Percentiles rank a stretch among this genome's conserved stretches.
phyloP scores from a whole-genome alignment of 2,113 vertebrate genomes.

The Myiozetetes cayanensis region DNA sequence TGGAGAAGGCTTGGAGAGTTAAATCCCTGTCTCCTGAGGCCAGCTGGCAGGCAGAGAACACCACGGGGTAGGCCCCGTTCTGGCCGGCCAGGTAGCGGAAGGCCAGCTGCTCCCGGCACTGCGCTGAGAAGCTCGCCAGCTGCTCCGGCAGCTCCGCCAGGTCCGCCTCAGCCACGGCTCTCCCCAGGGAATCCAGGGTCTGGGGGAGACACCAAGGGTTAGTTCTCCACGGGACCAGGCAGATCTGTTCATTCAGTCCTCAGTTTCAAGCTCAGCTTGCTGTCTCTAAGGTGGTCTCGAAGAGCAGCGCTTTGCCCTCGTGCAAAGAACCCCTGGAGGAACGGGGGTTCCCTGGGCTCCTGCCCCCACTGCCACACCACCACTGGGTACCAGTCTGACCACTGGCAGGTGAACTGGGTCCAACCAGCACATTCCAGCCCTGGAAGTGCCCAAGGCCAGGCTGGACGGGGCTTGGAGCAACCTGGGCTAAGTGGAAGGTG shows the following conservation, averaged over 20 bases:
- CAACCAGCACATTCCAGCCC: background rate
- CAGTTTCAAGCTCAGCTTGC: no score
- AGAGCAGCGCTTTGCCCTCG: background rate
- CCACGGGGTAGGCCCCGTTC: conserved; percentile 83
- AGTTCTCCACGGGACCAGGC: background rate
- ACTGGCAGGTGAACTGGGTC: accelerated
- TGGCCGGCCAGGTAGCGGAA: conserved; percentile 86
- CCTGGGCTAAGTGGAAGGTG: accelerated
- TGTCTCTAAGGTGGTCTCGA: no score
- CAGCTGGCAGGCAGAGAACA: conserved; percentile 82
- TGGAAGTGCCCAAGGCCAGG: background rate
- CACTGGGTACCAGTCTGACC: background rate
- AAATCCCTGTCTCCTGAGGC: conserved; percentile 32
- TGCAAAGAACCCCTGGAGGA: accelerated
- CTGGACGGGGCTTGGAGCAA: accelerated
- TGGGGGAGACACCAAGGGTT: conserved; percentile 1
- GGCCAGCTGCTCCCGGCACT: conserved; percentile 81
- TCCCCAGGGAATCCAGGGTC: conserved; percentile 79
- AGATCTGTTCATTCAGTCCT: background rate
- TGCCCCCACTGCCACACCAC: background rate
- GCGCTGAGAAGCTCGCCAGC: conserved; percentile 76
- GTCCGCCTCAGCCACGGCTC: conserved; percentile 25
- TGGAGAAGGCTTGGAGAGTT: conserved; percentile 66
- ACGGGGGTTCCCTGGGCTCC: background rate
- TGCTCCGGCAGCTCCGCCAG: background rate